phyloP scores from a whole-genome alignment of 2,888 invertebrate genomes.

The Callinectes sapidus region DNA sequence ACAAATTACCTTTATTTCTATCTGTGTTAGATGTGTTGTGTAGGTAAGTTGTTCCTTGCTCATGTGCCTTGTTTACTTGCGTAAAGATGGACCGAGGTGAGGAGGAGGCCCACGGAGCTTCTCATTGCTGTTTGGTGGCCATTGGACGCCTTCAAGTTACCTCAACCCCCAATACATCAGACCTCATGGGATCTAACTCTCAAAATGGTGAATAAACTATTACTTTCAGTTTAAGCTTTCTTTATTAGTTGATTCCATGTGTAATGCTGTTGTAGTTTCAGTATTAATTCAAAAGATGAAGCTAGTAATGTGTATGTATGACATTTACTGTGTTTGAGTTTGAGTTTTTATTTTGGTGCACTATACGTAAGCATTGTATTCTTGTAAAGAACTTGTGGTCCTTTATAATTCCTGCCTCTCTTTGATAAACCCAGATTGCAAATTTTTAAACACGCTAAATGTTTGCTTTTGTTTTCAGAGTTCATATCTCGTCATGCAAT shows the following conservation, averaged over 20 bases:
- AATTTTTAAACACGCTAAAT: neutral
- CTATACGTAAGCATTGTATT: too few relatives aligned
- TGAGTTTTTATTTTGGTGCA: too few relatives aligned
- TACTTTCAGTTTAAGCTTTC: neutral
- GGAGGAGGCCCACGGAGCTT: constrained; percentile 81
- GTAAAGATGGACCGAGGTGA: constrained; percentile 84
- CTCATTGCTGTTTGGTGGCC: constrained; percentile 97
- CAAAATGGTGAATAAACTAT: constrained; percentile 78
- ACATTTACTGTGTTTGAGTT: too few relatives aligned
- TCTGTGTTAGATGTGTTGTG: neutral
- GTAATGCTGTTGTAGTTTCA: neutral
- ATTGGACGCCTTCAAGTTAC: constrained; percentile 98
- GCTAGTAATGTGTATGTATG: neutral
- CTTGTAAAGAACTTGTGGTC: too few relatives aligned
- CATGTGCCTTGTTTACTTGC: neutral
- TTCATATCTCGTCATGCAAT: constrained; percentile 97
- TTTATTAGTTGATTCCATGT: neutral
- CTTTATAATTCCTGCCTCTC: too few relatives aligned
- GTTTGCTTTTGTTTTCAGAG: constrained; percentile 79
- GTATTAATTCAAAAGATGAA: neutral
- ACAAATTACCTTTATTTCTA: neutral
- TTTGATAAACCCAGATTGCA: neutral
- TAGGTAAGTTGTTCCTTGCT: neutral
- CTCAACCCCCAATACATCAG: constrained; percentile 94
- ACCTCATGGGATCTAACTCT: constrained; percentile 89